Conservation (phyloP, 1,140 invertebrate genomes). For the Drosophila dunni region DNA sequence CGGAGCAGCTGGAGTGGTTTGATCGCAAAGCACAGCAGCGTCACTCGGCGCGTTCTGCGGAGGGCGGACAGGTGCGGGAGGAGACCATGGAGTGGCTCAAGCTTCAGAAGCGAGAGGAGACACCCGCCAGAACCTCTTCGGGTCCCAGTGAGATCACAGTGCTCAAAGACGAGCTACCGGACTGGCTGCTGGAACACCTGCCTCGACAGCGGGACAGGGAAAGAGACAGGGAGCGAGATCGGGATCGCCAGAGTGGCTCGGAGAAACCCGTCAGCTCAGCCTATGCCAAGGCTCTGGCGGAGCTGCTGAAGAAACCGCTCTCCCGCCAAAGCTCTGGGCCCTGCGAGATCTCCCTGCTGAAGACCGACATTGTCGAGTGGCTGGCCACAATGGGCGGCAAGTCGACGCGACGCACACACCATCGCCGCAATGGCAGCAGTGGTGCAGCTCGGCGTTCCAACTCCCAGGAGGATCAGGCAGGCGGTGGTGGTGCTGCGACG, state of each 20-base stretch:
- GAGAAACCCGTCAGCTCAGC: slow-evolving; percentile 64
- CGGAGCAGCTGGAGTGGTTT: slow-evolving; percentile 79
- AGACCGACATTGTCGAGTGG: slow-evolving; percentile 84
- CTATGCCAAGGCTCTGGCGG: slow-evolving; percentile 76
- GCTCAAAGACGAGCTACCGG: slow-evolving; percentile 80
- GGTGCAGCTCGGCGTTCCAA: slow-evolving; percentile 79
- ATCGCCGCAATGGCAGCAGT: slow-evolving; percentile 81
- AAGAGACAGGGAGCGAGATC: no score
- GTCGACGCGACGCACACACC: slow-evolving; percentile 61
- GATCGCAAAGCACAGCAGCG: slow-evolving; percentile 81
- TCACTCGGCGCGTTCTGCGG: slow-evolving; percentile 80
- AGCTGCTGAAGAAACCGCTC: slow-evolving; percentile 81
- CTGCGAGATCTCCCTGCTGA: slow-evolving; percentile 79
- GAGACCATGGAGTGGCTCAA: slow-evolving; percentile 82
- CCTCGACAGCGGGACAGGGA: slow-evolving; percentile 63
- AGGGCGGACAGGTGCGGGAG: slow-evolving; percentile 76
- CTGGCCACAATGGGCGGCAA: slow-evolving; percentile 60
- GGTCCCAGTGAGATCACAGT: slow-evolving; percentile 82
- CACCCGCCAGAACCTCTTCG: slow-evolving; percentile 74
- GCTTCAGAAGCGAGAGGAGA: slow-evolving; percentile 59
- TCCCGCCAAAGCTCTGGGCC: slow-evolving; percentile 79
- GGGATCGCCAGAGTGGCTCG: neutral
- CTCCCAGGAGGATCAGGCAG: slow-evolving; percentile 72
- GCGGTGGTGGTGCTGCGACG: slow-evolving; percentile 44
- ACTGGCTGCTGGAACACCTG: slow-evolving; percentile 80